These are phyloP conservation scores for Agriopis marginaria DNA, from an alignment of 2,888 invertebrate genomes.

Conservation along the genomic window DNA sequence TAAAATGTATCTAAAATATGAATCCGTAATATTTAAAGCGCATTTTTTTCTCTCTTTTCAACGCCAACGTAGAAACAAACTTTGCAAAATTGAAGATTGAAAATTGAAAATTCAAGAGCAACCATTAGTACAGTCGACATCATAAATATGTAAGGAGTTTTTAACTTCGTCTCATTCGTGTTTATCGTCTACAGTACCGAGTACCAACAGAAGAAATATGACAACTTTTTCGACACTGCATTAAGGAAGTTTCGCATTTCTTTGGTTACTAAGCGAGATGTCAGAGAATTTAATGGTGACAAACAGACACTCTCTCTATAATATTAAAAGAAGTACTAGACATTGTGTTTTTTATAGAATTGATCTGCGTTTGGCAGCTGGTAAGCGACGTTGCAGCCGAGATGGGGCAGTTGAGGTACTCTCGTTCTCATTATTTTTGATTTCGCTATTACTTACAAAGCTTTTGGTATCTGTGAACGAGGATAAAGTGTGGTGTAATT, in stretches of 20 bases:
- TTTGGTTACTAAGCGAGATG: neutral
- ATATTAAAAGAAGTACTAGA: no score
- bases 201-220: neutral
- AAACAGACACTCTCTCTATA: no score
- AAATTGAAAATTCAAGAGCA: neutral
- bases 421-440: no score
- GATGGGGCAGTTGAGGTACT: no score
- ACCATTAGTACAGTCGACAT: constrained; percentile 10
- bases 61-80: constrained; percentile 11
- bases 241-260: constrained; percentile 1
- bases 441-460: no score
- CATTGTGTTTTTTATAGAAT: no score
- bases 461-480: no score
- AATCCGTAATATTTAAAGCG: no score
- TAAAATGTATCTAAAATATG: no score
- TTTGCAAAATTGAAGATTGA: neutral
- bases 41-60: neutral
- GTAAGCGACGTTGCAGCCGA: no score
- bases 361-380: no score
- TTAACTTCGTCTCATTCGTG: constrained; percentile 17
- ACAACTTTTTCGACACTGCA: neutral
- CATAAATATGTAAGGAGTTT: constrained; percentile 29
- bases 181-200: neutral
- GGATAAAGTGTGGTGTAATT: no score
- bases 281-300: neutral